phyloP scores from a whole-genome alignment of 2,888 invertebrate species.

The Schizaphis graminum region DNA sequence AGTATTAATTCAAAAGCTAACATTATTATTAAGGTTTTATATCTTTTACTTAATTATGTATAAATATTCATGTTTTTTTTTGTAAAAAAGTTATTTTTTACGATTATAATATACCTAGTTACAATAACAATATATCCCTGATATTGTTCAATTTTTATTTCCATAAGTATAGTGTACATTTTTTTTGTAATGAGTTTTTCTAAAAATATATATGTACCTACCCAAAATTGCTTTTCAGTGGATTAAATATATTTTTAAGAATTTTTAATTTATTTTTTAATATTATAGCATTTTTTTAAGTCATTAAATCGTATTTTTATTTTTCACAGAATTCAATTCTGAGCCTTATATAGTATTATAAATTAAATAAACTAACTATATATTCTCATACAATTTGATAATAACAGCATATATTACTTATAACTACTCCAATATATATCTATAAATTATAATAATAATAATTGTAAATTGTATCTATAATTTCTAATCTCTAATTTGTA shows the following conservation, averaged over 20 bases:
- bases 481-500: background rate
- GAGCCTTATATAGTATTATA: background rate
- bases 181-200: background rate
- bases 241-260: background rate
- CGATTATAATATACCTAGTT: too few relatives aligned
- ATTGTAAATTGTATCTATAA: background rate
- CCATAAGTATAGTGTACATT: too few relatives aligned
- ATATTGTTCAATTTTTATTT: too few relatives aligned
- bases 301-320: background rate
- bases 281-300: background rate
- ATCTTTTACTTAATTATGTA: background rate
- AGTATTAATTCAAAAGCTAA: background rate
- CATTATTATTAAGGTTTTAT: background rate
- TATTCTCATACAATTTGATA: background rate
- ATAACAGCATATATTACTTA: background rate
- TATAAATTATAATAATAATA: background rate
- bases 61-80: background rate
- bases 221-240: background rate
- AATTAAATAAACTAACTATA: background rate
- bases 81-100: too few relatives aligned
- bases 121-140: too few relatives aligned
- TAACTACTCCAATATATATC: background rate
- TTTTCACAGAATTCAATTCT: background rate
- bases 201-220: background rate
- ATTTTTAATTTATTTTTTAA: background rate